Percentiles rank a stretch among this genome's conserved stretches.
phyloP scores from a whole-genome alignment of 2,888 invertebrate species.

The Sarcophaga carnaria region DNA sequence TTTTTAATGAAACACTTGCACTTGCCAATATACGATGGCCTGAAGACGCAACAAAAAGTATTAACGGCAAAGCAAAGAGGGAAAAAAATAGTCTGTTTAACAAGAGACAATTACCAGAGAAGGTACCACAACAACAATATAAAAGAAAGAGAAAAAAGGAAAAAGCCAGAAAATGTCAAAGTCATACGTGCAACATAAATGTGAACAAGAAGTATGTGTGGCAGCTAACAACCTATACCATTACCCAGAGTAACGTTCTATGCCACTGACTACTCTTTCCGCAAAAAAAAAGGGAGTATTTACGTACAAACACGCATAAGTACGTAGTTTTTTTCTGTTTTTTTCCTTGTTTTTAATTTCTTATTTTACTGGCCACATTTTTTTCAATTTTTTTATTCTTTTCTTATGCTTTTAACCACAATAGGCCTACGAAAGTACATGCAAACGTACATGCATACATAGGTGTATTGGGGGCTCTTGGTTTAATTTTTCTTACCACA shows the following conservation, averaged over 20 bases:
- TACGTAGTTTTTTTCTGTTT: background rate
- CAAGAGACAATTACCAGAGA: conserved; percentile 56
- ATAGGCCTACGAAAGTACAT: conserved; percentile 54
- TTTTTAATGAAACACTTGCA: conserved; percentile 62
- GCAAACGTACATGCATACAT: background rate
- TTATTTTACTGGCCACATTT: conserved; percentile 31
- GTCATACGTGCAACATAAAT: conserved; percentile 52
- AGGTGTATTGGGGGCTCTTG: background rate
- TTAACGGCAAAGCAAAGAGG: too few relatives aligned
- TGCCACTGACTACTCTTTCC: conserved; percentile 34
- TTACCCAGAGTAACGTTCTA: conserved; percentile 33
- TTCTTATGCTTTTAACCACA: conserved; percentile 25
- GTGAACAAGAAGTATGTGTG: conserved; percentile 34
- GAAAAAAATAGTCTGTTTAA: conserved; percentile 4
- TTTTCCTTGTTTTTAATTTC: conserved; percentile 2
- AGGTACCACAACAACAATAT: conserved; percentile 33
- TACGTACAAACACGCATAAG: background rate
- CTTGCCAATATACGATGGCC: conserved; percentile 53
- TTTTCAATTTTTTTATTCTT: background rate
- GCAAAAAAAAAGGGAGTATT: conserved; percentile 24
- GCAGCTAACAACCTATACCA: background rate
- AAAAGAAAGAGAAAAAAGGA: conserved; percentile 4
- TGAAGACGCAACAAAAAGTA: conserved; percentile 2
- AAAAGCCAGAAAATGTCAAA: conserved; percentile 53
- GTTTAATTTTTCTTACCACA: conserved; percentile 23